Conservation (phyloP, 2,797 vertebrate genomes). For the Gallinago nigripennis region DNA sequence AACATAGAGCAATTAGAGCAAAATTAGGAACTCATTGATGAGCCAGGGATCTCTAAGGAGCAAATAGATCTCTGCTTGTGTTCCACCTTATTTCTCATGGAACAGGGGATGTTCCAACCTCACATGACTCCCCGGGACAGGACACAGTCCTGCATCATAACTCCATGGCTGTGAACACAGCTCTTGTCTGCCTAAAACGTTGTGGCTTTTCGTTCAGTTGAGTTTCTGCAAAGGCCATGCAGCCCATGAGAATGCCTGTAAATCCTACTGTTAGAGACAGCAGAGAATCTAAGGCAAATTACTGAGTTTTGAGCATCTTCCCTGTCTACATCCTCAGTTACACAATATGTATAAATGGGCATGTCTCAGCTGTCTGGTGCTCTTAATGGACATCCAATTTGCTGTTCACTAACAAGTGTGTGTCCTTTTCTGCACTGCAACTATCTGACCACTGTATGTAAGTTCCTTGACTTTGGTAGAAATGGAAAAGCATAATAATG, state of each 20-base stretch:
- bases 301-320: neutral
- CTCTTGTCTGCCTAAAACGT: neutral
- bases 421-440: neutral
- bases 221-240: neutral
- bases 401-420: accelerated
- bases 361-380: accelerated
- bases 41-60: neutral
- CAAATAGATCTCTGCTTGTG: neutral
- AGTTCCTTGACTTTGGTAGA: neutral
- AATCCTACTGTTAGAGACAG: neutral
- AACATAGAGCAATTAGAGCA: neutral
- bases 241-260: neutral
- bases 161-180: neutral
- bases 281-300: neutral
- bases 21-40: neutral
- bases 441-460: neutral
- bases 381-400: neutral
- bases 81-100: neutral
- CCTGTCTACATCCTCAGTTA: accelerated
- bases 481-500: neutral
- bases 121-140: neutral
- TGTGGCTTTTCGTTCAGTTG: neutral
- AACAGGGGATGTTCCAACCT: neutral
- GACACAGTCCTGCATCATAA: neutral
- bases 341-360: neutral